Evolutionary conservation across 2,888 invertebrate species (phyloP).

Genomic region (Atherix ibis): DNA sequence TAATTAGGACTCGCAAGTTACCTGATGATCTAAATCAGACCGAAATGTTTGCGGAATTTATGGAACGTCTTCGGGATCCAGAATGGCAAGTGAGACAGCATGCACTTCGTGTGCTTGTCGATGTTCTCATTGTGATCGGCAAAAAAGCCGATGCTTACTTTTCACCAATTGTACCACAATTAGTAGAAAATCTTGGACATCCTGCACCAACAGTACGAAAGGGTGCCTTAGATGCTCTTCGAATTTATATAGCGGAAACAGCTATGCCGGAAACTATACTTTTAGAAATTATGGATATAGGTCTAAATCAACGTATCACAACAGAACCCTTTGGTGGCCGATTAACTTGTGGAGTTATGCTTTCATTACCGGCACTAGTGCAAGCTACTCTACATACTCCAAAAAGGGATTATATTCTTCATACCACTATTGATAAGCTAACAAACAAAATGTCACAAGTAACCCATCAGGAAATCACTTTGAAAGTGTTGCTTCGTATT

Average conservation of each 20-base stretch:
- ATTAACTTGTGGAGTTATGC: constrained; percentile 46
- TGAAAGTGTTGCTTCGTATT: constrained; percentile 53
- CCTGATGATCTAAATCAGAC: constrained; percentile 50
- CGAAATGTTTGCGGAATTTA: constrained; percentile 52
- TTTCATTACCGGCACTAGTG: constrained; percentile 47
- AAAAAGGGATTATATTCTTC: constrained; percentile 35
- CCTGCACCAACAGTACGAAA: constrained; percentile 65
- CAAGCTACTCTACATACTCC: constrained; percentile 37
- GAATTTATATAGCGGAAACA: constrained; percentile 54
- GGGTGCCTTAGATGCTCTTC: constrained; percentile 59
- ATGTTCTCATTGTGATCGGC: constrained; percentile 58
- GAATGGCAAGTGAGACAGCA: constrained; percentile 76
- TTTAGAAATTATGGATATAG: constrained; percentile 45
- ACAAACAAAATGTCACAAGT: constrained; percentile 42
- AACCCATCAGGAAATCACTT: constrained; percentile 47
- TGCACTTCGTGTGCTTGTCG: constrained; percentile 61
- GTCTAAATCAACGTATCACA: constrained; percentile 36
- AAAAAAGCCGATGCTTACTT: constrained; percentile 53
- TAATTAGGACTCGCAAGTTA: constrained; percentile 54
- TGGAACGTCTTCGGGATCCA: constrained; percentile 56
- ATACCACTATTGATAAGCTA: constrained; percentile 37
- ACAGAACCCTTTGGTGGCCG: constrained; percentile 40
- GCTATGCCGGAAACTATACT: constrained; percentile 51
- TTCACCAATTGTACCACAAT: constrained; percentile 43
- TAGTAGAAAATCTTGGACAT: constrained; percentile 66